Percentiles rank a stretch among this genome's conserved stretches.
These are phyloP conservation scores for Pristionchus mayeri DNA, from an alignment of 2,888 invertebrate genomes.

Conservation along the genomic window DNA sequence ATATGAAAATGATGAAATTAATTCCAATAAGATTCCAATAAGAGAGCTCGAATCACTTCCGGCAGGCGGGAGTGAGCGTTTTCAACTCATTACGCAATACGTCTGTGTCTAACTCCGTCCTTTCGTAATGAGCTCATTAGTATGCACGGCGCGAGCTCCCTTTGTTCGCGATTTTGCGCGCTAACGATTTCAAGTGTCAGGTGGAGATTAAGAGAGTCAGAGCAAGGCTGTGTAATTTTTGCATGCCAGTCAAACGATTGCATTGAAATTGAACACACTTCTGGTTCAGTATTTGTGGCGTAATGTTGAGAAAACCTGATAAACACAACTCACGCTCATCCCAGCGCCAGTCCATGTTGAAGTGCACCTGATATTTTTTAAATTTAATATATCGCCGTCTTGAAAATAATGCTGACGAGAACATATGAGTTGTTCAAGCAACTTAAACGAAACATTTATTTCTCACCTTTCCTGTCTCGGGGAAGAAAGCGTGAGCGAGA, in stretches of 20 bases:
- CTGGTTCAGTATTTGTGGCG: neutral
- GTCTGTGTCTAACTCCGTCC: no score
- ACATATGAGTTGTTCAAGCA: no score
- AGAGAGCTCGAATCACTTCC: no score
- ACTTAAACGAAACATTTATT: no score
- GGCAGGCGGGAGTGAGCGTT: no score
- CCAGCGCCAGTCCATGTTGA: conserved; percentile 43
- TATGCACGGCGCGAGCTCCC: neutral
- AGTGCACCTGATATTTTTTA: conserved; percentile 39
- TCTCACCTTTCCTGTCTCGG: neutral
- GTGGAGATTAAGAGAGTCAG: neutral
- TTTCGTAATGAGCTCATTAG: neutral
- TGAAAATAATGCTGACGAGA: no score
- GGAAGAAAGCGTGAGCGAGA: conserved; percentile 43
- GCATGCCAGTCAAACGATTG: neutral
- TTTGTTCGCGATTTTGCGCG: conserved; percentile 9
- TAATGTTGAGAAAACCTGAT: neutral
- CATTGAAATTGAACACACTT: neutral
- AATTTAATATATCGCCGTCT: neutral
- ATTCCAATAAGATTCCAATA: no score
- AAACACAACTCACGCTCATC: neutral
- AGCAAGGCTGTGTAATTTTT: no score
- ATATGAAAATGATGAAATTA: neutral
- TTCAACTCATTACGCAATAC: no score
- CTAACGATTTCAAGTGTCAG: neutral